Evolutionary conservation across 2,113 vertebrate species (phyloP).

Genomic region (Edolisoma coerulescens): DNA sequence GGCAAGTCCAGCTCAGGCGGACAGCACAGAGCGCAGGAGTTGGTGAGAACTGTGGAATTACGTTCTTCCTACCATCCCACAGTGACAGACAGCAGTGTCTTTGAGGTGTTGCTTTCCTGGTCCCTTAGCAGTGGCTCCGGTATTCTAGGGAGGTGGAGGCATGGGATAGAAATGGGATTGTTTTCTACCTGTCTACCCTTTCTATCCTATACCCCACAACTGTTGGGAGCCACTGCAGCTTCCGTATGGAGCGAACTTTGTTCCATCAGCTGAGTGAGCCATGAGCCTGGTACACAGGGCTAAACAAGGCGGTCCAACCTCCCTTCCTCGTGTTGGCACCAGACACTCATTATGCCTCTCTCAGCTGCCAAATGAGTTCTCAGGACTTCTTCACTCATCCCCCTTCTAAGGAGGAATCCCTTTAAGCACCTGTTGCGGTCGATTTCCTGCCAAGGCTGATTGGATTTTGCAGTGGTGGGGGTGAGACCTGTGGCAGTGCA

Average conservation of each 20-base stretch:
- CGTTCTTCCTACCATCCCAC: neutral
- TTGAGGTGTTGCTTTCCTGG: neutral
- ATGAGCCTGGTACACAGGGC: neutral
- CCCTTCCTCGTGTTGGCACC: neutral
- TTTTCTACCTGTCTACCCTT: neutral
- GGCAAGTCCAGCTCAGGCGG: neutral
- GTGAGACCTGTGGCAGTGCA: neutral
- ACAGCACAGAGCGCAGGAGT: neutral
- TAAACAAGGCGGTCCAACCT: neutral
- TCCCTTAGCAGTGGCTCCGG: neutral
- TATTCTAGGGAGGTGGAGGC: neutral
- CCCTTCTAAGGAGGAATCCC: neutral
- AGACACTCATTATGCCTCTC: neutral
- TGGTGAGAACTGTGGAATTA: neutral
- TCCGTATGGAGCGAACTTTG: fast-evolving
- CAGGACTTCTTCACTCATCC: neutral
- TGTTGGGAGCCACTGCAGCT: neutral
- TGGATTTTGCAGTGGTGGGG: neutral
- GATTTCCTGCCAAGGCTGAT: neutral
- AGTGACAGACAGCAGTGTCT: neutral
- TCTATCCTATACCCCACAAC: neutral
- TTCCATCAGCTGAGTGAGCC: neutral
- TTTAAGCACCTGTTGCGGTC: neutral
- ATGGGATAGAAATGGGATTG: neutral
- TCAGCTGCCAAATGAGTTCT: neutral